Conservation (phyloP, 2,797 vertebrate genomes). For the Schizothorax lantsangensis region DNA sequence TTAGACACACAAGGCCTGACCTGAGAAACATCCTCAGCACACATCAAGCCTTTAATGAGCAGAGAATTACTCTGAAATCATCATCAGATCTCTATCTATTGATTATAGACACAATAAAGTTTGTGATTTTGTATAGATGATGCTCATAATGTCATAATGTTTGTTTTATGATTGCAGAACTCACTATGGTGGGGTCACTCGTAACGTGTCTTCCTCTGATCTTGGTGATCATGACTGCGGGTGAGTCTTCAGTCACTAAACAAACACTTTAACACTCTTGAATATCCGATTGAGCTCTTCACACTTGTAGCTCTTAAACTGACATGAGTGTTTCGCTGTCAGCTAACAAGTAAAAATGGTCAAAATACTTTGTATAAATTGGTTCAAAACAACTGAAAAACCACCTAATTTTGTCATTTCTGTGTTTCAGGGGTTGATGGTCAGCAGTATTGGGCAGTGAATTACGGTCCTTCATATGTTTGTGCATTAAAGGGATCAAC, state of each 20-base stretch:
- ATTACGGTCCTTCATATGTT: neutral
- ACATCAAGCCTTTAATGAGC: neutral
- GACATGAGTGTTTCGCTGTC: neutral
- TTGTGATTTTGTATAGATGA: neutral
- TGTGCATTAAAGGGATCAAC: constrained; percentile 30
- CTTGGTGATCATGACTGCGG: constrained; percentile 7
- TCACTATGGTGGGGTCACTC: neutral
- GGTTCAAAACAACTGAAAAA: no score
- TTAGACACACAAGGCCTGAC: neutral
- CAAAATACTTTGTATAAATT: no score
- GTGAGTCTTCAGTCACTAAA: constrained; percentile 24
- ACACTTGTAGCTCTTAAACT: neutral
- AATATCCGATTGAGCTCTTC: neutral
- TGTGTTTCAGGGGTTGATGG: neutral
- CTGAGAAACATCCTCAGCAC: neutral
- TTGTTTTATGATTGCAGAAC: neutral
- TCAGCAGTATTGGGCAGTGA: neutral
- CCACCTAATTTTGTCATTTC: no score
- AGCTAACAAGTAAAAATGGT: neutral
- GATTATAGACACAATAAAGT: neutral
- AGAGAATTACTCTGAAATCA: neutral
- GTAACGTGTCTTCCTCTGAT: constrained; percentile 29
- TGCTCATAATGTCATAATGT: neutral
- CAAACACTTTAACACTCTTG: neutral
- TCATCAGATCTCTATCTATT: neutral